Evolutionary conservation across 23 tunicate genomes (phyloP), one percentile per base, ranked within the genome.

Genomic region (Halocynthia aurantium): DNA sequence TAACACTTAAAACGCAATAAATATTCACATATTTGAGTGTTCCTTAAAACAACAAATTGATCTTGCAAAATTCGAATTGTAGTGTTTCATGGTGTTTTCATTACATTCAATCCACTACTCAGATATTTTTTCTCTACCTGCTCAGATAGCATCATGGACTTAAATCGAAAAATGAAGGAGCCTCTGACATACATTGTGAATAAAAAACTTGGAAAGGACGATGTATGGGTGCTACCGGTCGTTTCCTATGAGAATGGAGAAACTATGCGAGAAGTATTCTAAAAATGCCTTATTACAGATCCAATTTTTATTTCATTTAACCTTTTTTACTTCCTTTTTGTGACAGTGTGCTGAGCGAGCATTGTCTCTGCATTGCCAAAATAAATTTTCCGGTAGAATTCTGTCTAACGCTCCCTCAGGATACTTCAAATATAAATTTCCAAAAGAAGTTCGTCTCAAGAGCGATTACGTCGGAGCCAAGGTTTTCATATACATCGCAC

Each of bases 381-480:
- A 19, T 7, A 54, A 56, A 51, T 15, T 44, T 44, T 21, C 40
- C 19, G 85, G 81, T 6, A 51, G 49, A 51, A 86, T 91, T 61
- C 22, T 82, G 6, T 91, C 97, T n/a, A 85, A 85, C 65, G 87
- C 88, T 10, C 97, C 97, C 8, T 85, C 91, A 21, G 83, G 84
- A 21, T 91, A 81, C 64, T 91, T 81, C 84, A 91, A 91, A 65
- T 85, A 91, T 77, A 85, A 85, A 72, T 85, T 91, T 61, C 97
- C 97, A 6, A 91, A 85, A 57, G 81, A 53, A 11, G 97, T 88
- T 9, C 77, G 97, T 56, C 52, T 57, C 10, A 80, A 84, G 20
- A 7, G 52, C 67, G 22, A 51, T 21, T 52, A 21, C 0, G 64
- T 76, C 55, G 97, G 97, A 5, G 97, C 87, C 9, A 91, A 91